Evolutionary conservation across 2,888 invertebrate genomes (phyloP), one percentile per base, ranked within the genome.

Genomic region (Drosophila vallismaia): DNA sequence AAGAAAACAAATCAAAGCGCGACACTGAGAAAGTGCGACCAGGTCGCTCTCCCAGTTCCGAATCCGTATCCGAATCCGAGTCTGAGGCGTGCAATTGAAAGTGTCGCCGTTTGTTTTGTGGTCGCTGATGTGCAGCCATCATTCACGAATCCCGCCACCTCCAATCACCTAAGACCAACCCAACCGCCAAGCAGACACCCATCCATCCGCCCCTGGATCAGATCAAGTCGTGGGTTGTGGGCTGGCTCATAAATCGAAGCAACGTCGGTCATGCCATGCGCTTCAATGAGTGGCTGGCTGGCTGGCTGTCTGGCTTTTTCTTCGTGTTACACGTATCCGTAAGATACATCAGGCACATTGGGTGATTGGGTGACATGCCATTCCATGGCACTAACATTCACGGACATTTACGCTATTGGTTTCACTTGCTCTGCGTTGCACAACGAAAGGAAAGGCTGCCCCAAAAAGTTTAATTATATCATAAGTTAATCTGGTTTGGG

Each of bases 61-160:
- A 49, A 66, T 72, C 73, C 60, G 60, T 51, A 69, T 59, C 68
- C 58, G 49, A 62, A 54, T 63, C 80, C 52, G 62, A 77, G 53
- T 50, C 38, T 19, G 36, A 69, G 85, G 76, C 77, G 77, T 78
- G 76, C 84, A 86, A 86, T 86, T 83, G 80, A 86, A 84, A 86
- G 86, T 84, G 87, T 78, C 79, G 73, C 76, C 59, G 62, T 67
- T 72, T 55, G 70, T 70, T 67, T 69, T 52, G 50, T 62, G 70
- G 60, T 60, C 66, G 66, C 45, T 62, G 85, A 79, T 80, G 75
- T 84, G 75, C 78, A 84, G 55, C 81, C 71, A 79, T 75, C 85
- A 71, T 66, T 75, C 69, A 66, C 64, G 12, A 45, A 60, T 12
- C 3, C 14, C 40, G 36, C 24, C 63, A 59, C 44, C 57, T 57